phyloP scores from a whole-genome alignment of 2,113 vertebrate genomes.

The Petromus typicus region DNA sequence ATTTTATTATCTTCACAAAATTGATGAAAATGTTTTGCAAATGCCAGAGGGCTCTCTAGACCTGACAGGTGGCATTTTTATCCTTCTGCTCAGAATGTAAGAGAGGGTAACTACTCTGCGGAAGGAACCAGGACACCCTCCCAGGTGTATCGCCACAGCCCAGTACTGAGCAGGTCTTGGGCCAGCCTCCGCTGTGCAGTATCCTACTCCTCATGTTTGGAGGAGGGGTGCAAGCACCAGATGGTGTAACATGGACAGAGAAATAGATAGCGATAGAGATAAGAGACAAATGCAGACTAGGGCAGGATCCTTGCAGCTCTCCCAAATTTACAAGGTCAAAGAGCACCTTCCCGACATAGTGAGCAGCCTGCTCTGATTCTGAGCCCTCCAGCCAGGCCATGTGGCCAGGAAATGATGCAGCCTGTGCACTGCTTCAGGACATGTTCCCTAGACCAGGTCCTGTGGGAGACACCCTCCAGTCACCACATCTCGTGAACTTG shows the following conservation, averaged over 20 bases:
- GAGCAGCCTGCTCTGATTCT: not conserved
- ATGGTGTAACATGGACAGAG: accelerated
- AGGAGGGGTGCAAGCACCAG: too few species aligned
- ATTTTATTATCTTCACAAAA: not conserved
- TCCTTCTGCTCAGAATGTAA: not conserved
- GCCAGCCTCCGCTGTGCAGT: accelerated
- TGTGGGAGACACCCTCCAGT: not conserved
- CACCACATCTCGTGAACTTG: not conserved
- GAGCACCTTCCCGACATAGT: not conserved
- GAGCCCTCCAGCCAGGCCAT: accelerated
- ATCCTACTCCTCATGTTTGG: not conserved
- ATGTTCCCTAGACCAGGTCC: not conserved
- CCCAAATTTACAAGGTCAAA: accelerated
- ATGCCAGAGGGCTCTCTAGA: not conserved
- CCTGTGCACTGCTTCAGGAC: not conserved
- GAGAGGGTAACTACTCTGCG: not conserved
- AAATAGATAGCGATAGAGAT: too few species aligned
- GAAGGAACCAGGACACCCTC: not conserved
- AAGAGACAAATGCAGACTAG: accelerated
- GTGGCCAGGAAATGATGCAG: not conserved
- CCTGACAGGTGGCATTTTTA: not conserved
- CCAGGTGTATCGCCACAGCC: not conserved
- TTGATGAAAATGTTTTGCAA: not conserved
- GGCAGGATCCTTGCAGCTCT: accelerated
- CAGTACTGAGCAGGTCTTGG: accelerated